Conservation (phyloP, 1,140 invertebrate genomes). For the Drosophila trapezifrons region DNA sequence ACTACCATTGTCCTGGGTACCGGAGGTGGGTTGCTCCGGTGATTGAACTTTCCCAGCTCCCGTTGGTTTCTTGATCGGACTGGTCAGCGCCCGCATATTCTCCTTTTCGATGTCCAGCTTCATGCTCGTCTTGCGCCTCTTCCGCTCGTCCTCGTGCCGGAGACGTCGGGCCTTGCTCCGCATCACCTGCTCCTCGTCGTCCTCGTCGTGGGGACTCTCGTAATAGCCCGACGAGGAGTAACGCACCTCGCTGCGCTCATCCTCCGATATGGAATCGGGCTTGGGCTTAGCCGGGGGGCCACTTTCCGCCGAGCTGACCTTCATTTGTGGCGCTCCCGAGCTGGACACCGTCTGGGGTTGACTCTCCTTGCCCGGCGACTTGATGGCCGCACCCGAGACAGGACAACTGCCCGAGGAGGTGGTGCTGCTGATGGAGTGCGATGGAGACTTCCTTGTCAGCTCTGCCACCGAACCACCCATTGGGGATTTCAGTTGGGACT, state of each 20-base stretch:
- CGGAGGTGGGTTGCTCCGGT: constrained; percentile 62
- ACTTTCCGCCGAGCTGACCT: constrained; percentile 37
- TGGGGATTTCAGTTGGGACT: constrained; percentile 52
- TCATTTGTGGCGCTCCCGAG: constrained; percentile 35
- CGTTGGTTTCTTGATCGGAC: constrained; percentile 75
- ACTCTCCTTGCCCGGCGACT: constrained; percentile 60
- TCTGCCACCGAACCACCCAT: constrained; percentile 62
- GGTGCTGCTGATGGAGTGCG: constrained; percentile 86
- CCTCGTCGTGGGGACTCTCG: constrained; percentile 90
- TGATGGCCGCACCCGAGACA: constrained; percentile 84
- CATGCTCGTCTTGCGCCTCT: constrained; percentile 80
- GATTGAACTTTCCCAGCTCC: constrained; percentile 26
- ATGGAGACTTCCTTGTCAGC: constrained; percentile 75
- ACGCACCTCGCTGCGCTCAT: constrained; percentile 88
- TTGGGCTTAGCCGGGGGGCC: constrained; percentile 39
- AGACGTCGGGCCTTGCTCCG: constrained; percentile 62
- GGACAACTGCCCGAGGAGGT: constrained; percentile 88
- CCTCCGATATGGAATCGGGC: constrained; percentile 87
- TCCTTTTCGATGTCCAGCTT: constrained; percentile 83
- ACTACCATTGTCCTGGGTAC: constrained; percentile 59
- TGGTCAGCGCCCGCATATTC: constrained; percentile 79
- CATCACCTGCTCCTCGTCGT: constrained; percentile 61
- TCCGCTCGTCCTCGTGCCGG: constrained; percentile 80
- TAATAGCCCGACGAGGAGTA: constrained; percentile 92
- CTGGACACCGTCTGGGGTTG: constrained; percentile 65